A percentile compares a stretch with the other conserved stretches of the same genome.
phyloP scores from a whole-genome alignment of 2,888 invertebrate species.

The Temnothorax rugatulus region DNA sequence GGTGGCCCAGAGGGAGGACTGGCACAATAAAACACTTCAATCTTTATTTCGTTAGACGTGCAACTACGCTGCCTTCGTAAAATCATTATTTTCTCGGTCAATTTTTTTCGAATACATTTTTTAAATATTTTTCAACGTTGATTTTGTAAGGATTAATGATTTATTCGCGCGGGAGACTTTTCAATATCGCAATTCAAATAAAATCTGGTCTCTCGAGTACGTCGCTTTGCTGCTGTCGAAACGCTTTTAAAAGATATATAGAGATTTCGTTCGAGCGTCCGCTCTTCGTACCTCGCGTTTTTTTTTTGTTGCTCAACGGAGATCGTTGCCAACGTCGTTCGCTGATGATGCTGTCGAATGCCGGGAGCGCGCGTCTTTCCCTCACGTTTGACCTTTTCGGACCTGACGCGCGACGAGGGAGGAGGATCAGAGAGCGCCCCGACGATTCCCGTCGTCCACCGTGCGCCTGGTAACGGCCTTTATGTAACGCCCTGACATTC shows the following conservation, averaged over 20 bases:
- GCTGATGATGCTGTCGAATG: conserved; percentile 68
- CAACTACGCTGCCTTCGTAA: not conserved
- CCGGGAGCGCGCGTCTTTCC: conserved; percentile 70
- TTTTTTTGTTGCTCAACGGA: conserved; percentile 54
- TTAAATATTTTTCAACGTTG: not conserved
- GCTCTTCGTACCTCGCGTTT: not conserved
- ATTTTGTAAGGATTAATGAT: not conserved
- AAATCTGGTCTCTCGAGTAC: not conserved
- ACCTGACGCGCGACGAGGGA: conserved; percentile 40
- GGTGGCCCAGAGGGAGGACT: conserved; percentile 12
- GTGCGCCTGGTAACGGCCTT: conserved; percentile 27
- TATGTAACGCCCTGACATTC: conserved; percentile 54
- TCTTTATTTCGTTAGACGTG: conserved; percentile 23
- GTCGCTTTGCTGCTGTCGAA: not conserved
- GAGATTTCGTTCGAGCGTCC: not conserved
- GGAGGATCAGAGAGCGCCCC: conserved; percentile 34
- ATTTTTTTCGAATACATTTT: not conserved
- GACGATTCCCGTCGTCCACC: conserved; percentile 6
- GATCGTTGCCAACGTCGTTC: conserved; percentile 56
- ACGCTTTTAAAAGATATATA: conserved; percentile 13
- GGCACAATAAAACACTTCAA: conserved; percentile 34
- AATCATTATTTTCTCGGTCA: not conserved
- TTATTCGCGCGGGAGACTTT: not conserved
- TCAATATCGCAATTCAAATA: not conserved
- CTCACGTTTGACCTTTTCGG: conserved; percentile 75